Base-by-base conservation (phyloP, 2,797 vertebrate genomes). In the Kryptolebias ocellatus region DNA sequence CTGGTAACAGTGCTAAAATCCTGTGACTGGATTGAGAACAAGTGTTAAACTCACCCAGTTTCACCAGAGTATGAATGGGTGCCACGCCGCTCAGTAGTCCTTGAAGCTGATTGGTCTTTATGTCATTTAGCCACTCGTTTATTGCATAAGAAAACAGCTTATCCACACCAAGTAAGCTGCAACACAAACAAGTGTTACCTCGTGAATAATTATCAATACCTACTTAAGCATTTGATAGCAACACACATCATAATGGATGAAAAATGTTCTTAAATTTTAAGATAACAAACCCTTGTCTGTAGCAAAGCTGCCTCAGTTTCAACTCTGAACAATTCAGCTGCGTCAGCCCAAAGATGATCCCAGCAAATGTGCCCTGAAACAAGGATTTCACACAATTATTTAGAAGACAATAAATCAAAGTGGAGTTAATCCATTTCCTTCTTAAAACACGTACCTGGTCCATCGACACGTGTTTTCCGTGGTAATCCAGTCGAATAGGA, bases 281-380 rank as follows among this genome's bases (percentile, higher is more conserved):
- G 1, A 54, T 47, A 81, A 79, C 91, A 73, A 88, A 99, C 98
- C 98, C 98, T 6, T 99, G 98, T 87, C 98, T 94, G 60, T 97
- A 99, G 88, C 96, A 98, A 73, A 99, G 91, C 49, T 94, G 93
- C 84, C 96, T 96, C 78, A 99, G 89, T 84, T 98, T 99, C 71
- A 99, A 86, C 81, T 99, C 98, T 1, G 97, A 99, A 86, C 96
- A 98, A 87, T 98, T 99, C 51, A 99, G 88, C 72, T 99, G 98
- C 4, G 98, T 97, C 81, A 99, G 87, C 5, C 98, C 98, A 29
- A 99, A 98, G 69, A 99, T 88, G 85, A 99, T 98, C 8, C 98
- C 98, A 73, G 98, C 96, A 84, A 99, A 93, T 0, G 98, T 99
- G 52, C 98, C 97, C 98, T 99, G 83, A 37, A 90, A 80, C 51